phyloP scores from a whole-genome alignment of 2,113 vertebrate species.

The Phalacrocorax pelagicus region DNA sequence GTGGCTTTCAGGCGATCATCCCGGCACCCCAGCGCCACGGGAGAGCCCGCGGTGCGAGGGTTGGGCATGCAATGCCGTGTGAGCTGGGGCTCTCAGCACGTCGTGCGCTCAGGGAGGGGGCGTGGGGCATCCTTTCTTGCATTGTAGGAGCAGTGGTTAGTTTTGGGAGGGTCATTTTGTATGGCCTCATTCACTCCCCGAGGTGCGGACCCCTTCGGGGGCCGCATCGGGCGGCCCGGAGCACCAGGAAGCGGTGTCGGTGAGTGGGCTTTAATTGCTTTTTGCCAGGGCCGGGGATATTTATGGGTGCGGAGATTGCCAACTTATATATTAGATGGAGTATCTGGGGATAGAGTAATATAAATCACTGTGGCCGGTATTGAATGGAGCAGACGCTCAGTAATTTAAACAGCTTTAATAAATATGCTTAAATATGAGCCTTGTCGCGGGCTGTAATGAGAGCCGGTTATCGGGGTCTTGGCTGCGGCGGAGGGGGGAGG shows the following conservation, averaged over 20 bases:
- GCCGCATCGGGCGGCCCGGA: background rate
- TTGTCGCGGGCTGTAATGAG: constrained; percentile 63
- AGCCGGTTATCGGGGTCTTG: constrained; percentile 60
- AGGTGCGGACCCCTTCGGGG: background rate
- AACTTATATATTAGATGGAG: constrained; percentile 79
- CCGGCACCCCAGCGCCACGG: accelerated
- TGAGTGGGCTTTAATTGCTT: constrained; percentile 66
- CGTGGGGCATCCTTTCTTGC: background rate
- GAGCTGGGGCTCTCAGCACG: background rate
- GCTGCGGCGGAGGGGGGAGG: accelerated
- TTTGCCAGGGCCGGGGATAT: constrained; percentile 65
- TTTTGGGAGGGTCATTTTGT: background rate
- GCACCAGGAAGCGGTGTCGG: background rate
- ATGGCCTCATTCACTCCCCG: background rate
- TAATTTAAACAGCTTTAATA: constrained; percentile 81
- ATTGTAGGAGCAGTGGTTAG: accelerated
- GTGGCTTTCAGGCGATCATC: background rate
- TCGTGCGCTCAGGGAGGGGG: background rate
- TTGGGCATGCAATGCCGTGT: accelerated
- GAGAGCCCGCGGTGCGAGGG: accelerated
- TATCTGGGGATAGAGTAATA: constrained; percentile 75
- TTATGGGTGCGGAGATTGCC: constrained; percentile 74
- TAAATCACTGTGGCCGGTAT: constrained; percentile 74
- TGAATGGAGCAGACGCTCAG: constrained; percentile 74
- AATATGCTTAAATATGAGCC: constrained; percentile 78